Percentiles rank a stretch among this genome's conserved stretches.
Evolutionary conservation across 2,888 invertebrate genomes (phyloP).

Genomic region (Prosapia bicincta): DNA sequence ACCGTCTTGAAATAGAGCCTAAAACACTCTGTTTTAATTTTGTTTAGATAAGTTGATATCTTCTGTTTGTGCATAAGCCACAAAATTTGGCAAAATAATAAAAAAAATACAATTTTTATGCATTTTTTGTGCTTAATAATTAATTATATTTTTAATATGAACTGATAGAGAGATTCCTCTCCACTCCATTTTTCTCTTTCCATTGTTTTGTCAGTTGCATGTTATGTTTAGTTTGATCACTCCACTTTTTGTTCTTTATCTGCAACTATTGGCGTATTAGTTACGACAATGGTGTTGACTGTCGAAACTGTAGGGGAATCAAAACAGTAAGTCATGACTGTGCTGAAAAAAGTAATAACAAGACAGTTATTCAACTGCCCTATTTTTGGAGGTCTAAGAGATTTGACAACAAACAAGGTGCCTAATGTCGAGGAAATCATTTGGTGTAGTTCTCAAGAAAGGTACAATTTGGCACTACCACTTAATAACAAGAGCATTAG

Average conservation of each 20-base stretch:
- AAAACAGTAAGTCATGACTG: neutral
- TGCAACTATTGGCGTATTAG: neutral
- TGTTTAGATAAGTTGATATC: neutral
- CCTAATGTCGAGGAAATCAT: neutral
- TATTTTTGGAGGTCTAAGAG: neutral
- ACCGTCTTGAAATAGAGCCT: neutral
- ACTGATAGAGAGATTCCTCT: neutral
- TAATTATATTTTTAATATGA: neutral
- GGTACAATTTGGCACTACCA: slow-evolving; percentile 11
- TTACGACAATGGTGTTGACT: neutral
- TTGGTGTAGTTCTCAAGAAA: slow-evolving; percentile 10
- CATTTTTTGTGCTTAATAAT: neutral
- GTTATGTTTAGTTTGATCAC: neutral
- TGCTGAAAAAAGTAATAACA: neutral
- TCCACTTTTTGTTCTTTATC: neutral
- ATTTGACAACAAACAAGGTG: neutral
- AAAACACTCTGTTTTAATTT: neutral
- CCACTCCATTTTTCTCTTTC: neutral
- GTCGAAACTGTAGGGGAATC: neutral
- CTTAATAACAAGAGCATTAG: slow-evolving; percentile 3
- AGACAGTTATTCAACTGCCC: neutral
- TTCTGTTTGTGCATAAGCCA: neutral
- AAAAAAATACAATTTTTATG: no score
- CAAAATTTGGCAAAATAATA: neutral
- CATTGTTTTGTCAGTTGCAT: neutral